Conservation (phyloP, 2,113 vertebrate genomes). For the Amblyopsis rosae region DNA sequence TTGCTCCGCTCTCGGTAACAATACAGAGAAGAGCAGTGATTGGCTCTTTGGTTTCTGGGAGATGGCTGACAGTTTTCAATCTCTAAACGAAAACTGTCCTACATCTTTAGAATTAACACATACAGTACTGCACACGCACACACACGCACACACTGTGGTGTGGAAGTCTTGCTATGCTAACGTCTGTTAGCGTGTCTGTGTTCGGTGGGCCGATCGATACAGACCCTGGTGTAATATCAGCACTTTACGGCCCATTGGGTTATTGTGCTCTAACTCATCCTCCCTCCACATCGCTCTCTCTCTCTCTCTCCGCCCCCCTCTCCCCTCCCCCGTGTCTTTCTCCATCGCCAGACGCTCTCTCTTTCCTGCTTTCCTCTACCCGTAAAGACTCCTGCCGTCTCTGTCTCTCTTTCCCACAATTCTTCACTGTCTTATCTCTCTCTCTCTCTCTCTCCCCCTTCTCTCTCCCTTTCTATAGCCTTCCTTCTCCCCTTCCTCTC, state of each 20-base stretch:
- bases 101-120: slow-evolving; percentile 57
- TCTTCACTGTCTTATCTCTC: slow-evolving; percentile 6
- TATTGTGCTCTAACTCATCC: slow-evolving; percentile 82
- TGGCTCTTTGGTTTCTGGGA: slow-evolving; percentile 17
- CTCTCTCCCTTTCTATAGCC: background rate
- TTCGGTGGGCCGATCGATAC: slow-evolving; percentile 69
- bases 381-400: background rate
- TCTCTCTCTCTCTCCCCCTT: background rate
- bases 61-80: slow-evolving; percentile 65
- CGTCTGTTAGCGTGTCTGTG: background rate
- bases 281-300: slow-evolving; percentile 41
- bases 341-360: slow-evolving; percentile 3
- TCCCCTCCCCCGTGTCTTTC: slow-evolving; percentile 20
- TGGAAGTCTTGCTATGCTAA: slow-evolving; percentile 11
- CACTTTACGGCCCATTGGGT: slow-evolving; percentile 73
- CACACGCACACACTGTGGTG: slow-evolving; percentile 16
- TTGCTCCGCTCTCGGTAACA: slow-evolving; percentile 20
- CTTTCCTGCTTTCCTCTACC: background rate
- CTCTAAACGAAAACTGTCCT: slow-evolving; percentile 50
- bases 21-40: slow-evolving; percentile 34
- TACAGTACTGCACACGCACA: slow-evolving; percentile 25
- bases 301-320: slow-evolving; percentile 38
- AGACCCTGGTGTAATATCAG: slow-evolving; percentile 74
- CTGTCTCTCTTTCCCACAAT: slow-evolving; percentile 10
- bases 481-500: background rate